Conservation (phyloP, 1,140 invertebrate genomes). For the Bombus polaris region DNA sequence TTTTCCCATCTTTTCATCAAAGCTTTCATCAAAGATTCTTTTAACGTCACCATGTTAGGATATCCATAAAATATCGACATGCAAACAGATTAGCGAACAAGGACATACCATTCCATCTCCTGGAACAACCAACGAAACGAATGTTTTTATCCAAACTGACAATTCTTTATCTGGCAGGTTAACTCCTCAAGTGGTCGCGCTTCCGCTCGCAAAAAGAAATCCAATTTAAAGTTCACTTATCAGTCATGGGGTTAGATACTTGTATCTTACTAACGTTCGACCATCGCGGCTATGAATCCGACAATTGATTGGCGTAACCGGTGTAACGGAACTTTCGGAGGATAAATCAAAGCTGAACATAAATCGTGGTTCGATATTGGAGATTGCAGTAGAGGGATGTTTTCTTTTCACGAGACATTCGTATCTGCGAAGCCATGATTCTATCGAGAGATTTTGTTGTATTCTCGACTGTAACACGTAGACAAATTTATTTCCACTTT, state of each 20-base stretch:
- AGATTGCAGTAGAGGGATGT: background rate
- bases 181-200: no score
- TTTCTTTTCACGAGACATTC: background rate
- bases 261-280: slow-evolving; percentile 14
- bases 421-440: background rate
- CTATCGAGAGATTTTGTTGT: background rate
- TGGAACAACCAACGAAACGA: background rate
- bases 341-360: slow-evolving; percentile 34
- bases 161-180: slow-evolving; percentile 1
- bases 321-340: background rate
- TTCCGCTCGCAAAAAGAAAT: background rate
- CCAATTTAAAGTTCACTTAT: slow-evolving; percentile 55
- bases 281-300: background rate
- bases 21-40: no score
- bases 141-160: slow-evolving; percentile 19
- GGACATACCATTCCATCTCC: background rate
- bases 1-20: no score
- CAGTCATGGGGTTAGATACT: slow-evolving; percentile 26
- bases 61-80: background rate
- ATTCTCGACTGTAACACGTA: background rate
- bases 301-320: slow-evolving; percentile 25
- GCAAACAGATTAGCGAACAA: background rate
- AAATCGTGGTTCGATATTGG: slow-evolving; percentile 27
- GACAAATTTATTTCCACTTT: background rate
- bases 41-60: no score